Base-by-base conservation (phyloP, 2,797 vertebrate genomes). In the Myotis vivesi region DNA sequence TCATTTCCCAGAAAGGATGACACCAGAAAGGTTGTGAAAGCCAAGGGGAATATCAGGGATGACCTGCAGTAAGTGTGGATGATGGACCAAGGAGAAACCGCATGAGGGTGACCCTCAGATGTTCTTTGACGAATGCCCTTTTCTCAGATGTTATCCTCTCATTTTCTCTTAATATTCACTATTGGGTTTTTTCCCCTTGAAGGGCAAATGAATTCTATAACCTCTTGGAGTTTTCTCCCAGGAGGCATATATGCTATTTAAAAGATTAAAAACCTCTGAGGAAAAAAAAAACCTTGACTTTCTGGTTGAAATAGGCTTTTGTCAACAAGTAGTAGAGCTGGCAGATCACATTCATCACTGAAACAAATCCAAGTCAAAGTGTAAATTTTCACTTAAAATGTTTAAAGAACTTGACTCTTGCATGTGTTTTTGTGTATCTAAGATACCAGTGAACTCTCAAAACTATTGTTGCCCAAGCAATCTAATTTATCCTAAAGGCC, bases 121-220 rank as follows among this genome's bases (percentile, higher is more conserved):
- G 12, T 64, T 59, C 36, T 80, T 49, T 64, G 55, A 69, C 22
- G 85, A 33, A 30, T 2, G 33, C 17, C 2, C 12, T 53, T 87
- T 89, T 51, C 75, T 89, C 33, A 23, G 51, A 33, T 53, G 19
- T 69, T 83, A 13, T 77, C 23, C 49, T 76, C 16, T 28, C 12
- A 41, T 83, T 83, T 94, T 94, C 68, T 92, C 41, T 68, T 94
- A 88, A 84, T 89, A 94, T 7, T 91, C 68, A 92, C 51, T 68
- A 38, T 41, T 72, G 66, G 6, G 19, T 89, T 79, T 85, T 76
- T 82, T 28, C 2, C 9, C 23, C 53, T 25, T 69, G 20, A 71
- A 87, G 66, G 19, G 20, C 28, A 93, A 94, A 94, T 88, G 15
- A 44, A 92, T 73, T 94, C 66, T 72, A 51, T 91, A 84, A 91